phyloP scores from a whole-genome alignment of 2,888 invertebrate genomes.

The Caenorhabditis angaria region DNA sequence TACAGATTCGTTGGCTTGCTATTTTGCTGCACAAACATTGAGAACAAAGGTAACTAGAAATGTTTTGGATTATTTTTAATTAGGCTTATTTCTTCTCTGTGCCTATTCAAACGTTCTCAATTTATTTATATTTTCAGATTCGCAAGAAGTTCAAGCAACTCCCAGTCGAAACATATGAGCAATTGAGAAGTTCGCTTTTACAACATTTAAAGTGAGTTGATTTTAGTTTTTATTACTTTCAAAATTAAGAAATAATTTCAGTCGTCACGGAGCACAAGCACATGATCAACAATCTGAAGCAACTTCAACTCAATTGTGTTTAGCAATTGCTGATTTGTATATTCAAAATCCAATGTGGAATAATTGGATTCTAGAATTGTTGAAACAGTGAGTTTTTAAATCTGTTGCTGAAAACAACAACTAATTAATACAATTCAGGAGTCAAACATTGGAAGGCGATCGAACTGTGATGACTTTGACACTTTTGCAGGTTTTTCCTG shows the following conservation, averaged over 20 bases:
- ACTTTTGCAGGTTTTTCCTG: conserved; percentile 91
- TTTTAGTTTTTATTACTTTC: neutral
- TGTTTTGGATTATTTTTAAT: no score
- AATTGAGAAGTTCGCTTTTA: conserved; percentile 88
- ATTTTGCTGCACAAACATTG: conserved; percentile 98
- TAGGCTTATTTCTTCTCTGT: no score
- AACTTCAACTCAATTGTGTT: conserved; percentile 86
- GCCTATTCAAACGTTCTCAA: conserved; percentile 18
- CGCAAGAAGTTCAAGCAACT: conserved; percentile 48
- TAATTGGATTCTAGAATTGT: conserved; percentile 85
- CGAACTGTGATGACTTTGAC: conserved; percentile 86
- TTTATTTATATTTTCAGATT: conserved; percentile 42
- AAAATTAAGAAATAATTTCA: conserved; percentile 11
- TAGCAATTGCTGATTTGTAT: conserved; percentile 91
- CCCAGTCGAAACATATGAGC: conserved; percentile 75
- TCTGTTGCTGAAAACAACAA: conserved; percentile 1
- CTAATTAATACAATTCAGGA: conserved; percentile 32
- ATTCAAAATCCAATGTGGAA: conserved; percentile 93
- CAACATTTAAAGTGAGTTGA: conserved; percentile 79
- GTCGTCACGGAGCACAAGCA: conserved; percentile 36
- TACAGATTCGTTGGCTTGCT: conserved; percentile 75
- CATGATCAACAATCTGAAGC: conserved; percentile 73
- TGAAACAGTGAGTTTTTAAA: conserved; percentile 82
- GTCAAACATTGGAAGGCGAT: conserved; percentile 64
- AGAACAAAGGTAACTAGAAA: conserved; percentile 74